Evolutionary conservation across 2,113 vertebrate species (phyloP).

Genomic region (Esox niger): DNA sequence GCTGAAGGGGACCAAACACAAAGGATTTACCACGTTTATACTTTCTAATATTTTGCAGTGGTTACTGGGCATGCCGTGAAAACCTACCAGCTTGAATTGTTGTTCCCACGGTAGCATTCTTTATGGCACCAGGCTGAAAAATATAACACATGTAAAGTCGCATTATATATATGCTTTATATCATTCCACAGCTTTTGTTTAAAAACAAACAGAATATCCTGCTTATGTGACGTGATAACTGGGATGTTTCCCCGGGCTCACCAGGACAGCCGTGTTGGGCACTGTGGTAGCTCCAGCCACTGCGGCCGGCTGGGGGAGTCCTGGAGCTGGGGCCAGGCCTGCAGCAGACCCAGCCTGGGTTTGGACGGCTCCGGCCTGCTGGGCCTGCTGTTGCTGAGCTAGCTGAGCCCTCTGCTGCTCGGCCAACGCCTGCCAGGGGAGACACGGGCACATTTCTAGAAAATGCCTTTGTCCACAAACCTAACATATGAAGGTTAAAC

Average conservation of each 20-base stretch:
- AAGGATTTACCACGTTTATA: no score
- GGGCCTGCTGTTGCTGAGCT: slow-evolving; percentile 78
- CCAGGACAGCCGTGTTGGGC: slow-evolving; percentile 87
- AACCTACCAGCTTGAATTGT: slow-evolving; percentile 87
- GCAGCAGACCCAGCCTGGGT: slow-evolving; percentile 59
- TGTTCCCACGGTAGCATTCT: slow-evolving; percentile 84
- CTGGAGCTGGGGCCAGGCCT: slow-evolving; percentile 54
- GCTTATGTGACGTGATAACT: background rate
- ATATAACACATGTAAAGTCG: slow-evolving; percentile 33
- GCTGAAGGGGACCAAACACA: slow-evolving; percentile 71
- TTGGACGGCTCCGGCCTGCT: slow-evolving; percentile 69
- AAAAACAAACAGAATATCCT: background rate
- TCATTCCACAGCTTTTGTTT: no score
- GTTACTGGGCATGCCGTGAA: background rate
- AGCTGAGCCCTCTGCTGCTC: slow-evolving; percentile 86
- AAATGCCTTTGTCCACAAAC: background rate
- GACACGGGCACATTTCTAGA: slow-evolving; percentile 13
- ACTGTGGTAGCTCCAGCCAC: slow-evolving; percentile 79
- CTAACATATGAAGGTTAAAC: background rate
- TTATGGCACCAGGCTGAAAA: slow-evolving; percentile 87
- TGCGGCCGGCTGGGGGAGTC: slow-evolving; percentile 77
- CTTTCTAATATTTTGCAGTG: background rate
- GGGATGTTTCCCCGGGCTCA: slow-evolving; percentile 60
- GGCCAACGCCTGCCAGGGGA: slow-evolving; percentile 76
- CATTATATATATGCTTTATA: background rate